These are phyloP conservation scores for Henricia sp. DNA, from an alignment of 53 echinoderm and acorn worm species.

Conservation along the genomic window DNA sequence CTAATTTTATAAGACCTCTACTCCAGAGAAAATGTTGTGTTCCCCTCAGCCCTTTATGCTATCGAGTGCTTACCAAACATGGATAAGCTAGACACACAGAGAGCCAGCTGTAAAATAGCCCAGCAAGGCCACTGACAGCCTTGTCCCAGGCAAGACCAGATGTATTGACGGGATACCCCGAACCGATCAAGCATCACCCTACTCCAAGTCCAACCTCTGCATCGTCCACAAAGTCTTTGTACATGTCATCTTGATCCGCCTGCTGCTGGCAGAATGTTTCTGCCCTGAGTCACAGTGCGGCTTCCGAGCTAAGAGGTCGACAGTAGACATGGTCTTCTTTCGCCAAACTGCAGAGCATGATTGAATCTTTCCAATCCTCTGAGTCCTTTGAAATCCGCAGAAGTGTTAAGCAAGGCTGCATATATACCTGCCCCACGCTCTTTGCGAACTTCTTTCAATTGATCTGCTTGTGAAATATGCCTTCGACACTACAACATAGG, in stretches of 20 bases:
- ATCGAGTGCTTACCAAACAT: too few relatives aligned
- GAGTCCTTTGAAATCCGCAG: background rate
- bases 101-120: too few relatives aligned
- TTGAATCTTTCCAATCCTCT: too few relatives aligned
- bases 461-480: constrained; percentile 19
- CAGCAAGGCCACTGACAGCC: constrained; percentile 15
- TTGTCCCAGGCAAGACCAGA: background rate
- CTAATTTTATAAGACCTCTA: too few relatives aligned
- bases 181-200: background rate
- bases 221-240: background rate
- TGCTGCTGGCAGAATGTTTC: background rate
- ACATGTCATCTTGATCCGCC: background rate
- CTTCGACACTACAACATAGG: constrained; percentile 1
- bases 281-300: background rate
- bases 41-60: too few relatives aligned
- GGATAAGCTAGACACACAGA: too few relatives aligned
- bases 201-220: background rate
- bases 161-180: background rate
- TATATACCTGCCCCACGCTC: constrained; percentile 15
- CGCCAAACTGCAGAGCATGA: background rate
- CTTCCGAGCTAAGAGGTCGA: background rate
- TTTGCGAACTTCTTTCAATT: constrained; percentile 22
- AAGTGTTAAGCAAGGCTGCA: background rate
- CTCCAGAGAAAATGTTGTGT: too few relatives aligned
- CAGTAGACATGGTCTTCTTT: background rate